These are phyloP conservation scores for Sylvilagus bachmani DNA, from an alignment of 2,113 vertebrate species.

Conservation along the genomic window DNA sequence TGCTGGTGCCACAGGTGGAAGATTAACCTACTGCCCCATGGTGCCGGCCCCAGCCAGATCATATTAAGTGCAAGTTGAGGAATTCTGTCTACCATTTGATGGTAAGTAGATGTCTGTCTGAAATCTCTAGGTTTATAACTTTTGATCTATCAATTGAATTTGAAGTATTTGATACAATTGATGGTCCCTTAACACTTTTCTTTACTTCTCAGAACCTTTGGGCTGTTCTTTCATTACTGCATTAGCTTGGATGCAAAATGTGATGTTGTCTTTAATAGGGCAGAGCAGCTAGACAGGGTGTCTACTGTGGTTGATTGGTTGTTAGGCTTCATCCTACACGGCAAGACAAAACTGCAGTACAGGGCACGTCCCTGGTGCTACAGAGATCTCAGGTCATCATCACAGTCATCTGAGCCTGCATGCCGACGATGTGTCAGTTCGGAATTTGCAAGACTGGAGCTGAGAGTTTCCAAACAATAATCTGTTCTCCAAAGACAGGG, in stretches of 20 bases:
- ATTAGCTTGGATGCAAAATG: neutral
- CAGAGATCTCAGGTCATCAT: neutral
- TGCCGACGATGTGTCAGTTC: neutral
- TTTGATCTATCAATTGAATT: neutral
- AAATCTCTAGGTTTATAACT: slow-evolving; percentile 26
- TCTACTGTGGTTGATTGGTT: neutral
- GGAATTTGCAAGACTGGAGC: neutral
- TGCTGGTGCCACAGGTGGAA: too few relatives aligned
- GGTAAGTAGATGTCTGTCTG: neutral
- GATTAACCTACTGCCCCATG: too few relatives aligned
- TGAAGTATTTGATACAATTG: neutral
- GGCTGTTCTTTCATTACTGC: neutral
- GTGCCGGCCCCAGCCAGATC: neutral
- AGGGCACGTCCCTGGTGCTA: neutral
- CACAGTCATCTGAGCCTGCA: neutral
- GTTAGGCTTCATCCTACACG: neutral
- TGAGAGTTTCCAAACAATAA: neutral
- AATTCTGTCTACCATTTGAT: neutral
- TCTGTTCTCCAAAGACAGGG: slow-evolving; percentile 20
- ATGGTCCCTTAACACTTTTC: neutral
- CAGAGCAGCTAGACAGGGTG: neutral
- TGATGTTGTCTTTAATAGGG: neutral
- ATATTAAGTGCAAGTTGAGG: neutral
- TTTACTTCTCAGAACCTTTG: neutral
- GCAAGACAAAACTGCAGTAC: neutral